Percentiles rank a stretch among this genome's conserved stretches.
phyloP scores from a whole-genome alignment of 2,113 vertebrate species.

The Tetrao urogallus region DNA sequence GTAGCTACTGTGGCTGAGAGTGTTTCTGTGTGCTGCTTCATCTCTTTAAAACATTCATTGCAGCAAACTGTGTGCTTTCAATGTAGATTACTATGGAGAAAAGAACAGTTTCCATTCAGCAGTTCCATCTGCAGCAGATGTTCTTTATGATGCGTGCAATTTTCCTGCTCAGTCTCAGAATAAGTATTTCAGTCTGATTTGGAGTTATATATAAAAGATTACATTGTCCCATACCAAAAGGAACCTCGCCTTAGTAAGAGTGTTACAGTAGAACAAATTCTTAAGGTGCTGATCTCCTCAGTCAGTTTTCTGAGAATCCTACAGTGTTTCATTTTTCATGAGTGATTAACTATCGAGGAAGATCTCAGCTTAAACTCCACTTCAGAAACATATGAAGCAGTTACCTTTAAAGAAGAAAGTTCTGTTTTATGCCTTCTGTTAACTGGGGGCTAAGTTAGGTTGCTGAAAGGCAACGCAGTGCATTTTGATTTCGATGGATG shows the following conservation, averaged over 20 bases:
- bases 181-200: background rate
- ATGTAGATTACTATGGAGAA: background rate
- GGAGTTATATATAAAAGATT: background rate
- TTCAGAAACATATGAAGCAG: background rate
- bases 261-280: background rate
- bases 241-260: background rate
- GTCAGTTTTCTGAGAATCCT: background rate
- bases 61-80: background rate
- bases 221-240: background rate
- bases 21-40: background rate
- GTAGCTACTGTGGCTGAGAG: background rate
- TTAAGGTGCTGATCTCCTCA: background rate
- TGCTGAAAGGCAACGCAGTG: background rate
- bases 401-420: background rate
- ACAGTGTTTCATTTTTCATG: background rate
- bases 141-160: background rate
- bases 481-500: background rate
- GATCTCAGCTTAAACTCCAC: background rate
- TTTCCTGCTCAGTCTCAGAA: background rate
- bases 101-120: background rate
- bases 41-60: background rate
- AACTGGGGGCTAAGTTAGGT: background rate
- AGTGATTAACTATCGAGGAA: background rate
- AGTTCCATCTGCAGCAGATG: background rate
- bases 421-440: background rate